Evolutionary conservation across 1,140 invertebrate species (phyloP).

Genomic region (Artemia franciscana): DNA sequence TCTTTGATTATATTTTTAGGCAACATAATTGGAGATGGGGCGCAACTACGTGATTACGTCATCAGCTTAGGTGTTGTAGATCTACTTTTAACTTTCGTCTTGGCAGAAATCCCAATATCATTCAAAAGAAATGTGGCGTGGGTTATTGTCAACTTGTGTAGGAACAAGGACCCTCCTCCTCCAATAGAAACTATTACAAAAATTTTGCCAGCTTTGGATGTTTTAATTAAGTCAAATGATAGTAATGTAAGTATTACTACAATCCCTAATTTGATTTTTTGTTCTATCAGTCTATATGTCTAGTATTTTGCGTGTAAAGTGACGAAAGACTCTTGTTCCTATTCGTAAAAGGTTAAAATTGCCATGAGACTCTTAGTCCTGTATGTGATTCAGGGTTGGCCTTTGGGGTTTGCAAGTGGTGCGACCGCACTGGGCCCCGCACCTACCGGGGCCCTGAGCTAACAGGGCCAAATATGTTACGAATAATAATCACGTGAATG

Average conservation of each 20-base stretch:
- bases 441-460: no score
- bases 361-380: no score
- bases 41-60: slow-evolving; percentile 66
- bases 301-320: background rate
- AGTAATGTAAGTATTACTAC: slow-evolving; percentile 49
- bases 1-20: no score
- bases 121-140: slow-evolving; percentile 92
- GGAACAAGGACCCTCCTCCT: slow-evolving; percentile 83
- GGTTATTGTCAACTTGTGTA: slow-evolving; percentile 91
- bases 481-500: no score
- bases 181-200: slow-evolving; percentile 63
- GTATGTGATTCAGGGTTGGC: no score
- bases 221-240: slow-evolving; percentile 84
- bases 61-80: slow-evolving; percentile 70
- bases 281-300: background rate
- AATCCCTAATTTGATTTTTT: background rate
- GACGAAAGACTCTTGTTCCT: no score
- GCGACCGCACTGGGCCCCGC: no score
- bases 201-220: slow-evolving; percentile 76
- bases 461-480: no score
- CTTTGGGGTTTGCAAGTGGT: no score
- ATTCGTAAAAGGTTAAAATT: no score
- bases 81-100: slow-evolving; percentile 70
- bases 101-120: slow-evolving; percentile 69
- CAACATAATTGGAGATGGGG: slow-evolving; percentile 83